Conservation (phyloP, 2,113 vertebrate genomes). For the Muntiacus reevesi region DNA sequence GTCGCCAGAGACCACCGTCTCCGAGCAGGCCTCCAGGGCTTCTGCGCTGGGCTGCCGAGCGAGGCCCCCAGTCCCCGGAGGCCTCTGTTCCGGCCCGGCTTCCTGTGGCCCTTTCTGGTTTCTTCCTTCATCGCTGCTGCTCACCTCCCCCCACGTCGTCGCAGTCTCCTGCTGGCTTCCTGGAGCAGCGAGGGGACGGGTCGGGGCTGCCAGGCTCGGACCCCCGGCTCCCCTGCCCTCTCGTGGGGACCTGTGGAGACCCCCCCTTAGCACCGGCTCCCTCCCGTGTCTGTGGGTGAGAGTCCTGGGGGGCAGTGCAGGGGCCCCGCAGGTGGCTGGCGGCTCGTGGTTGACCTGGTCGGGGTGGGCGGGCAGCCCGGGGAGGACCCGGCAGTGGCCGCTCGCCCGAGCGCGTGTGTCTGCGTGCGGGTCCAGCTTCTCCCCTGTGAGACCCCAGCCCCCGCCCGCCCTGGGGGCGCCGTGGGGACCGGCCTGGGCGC, state of each 20-base stretch:
- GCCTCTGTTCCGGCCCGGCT: not conserved
- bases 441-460: not conserved
- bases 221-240: too few relatives aligned
- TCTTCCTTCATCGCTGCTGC: not conserved
- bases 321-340: not conserved
- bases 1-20: not conserved
- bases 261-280: not conserved
- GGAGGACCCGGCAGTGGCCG: not conserved
- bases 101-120: not conserved
- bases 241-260: not conserved
- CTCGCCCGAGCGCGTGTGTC: too few relatives aligned
- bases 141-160: too few relatives aligned
- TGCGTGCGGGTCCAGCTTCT: not conserved
- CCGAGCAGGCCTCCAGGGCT: not conserved
- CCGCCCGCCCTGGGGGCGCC: rapidly evolving
- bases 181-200: not conserved
- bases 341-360: not conserved
- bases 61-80: rapidly evolving
- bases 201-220: not conserved
- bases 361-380: not conserved
- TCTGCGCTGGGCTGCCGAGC: not conserved
- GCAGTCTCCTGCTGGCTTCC: not conserved
- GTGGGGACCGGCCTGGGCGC: not conserved
- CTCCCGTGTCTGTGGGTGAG: rapidly evolving
- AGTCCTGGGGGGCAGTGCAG: not conserved